Evolutionary conservation across 1,140 invertebrate species (phyloP), one percentile per base, ranked within the genome.

Genomic region (Microplitis demolitor): DNA sequence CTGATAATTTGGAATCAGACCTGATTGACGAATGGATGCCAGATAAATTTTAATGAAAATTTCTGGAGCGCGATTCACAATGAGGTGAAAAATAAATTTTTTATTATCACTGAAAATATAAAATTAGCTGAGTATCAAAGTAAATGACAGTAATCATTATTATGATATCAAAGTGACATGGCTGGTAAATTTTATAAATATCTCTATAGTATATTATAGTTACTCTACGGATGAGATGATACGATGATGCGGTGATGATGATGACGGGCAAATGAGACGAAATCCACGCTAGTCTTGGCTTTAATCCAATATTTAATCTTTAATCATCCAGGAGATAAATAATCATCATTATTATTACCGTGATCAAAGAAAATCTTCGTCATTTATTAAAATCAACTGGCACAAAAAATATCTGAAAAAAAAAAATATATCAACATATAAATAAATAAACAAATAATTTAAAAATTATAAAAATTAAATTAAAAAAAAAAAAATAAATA

Each of bases 251-350:
- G 64, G 71, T 16, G 68, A 69, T 56, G 62, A 73, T 39, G 64
- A 71, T 16, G 68, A 69, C 45, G 35, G 56, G 64, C 16, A 72
- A 67, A 72, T 67, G 71, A 64, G 54, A 72, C 16, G 50, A 54
- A 67, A 54, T 50, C 24, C 50, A 67, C 31, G 50, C 31, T 37
- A 69, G 1, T 66, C 56, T 70, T 76, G 74, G 74, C 71, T 4
- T 6, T 34, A 16, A 61, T 76, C 74, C 74, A 76, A 73, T 73
- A 60, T 71, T 54, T 51, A 63, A 69, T 71, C 69, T 67, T 73
- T 69, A 76, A 76, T 75, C 67, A 56, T 53, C 37, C 34, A 67
- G 66, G 66, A 67, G 71, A 73, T 76, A 71, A 73, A 73, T 76
- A 76, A 76, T 66, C 50, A 69, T 67, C 61, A 72, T 73, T 74